A percentile compares a stretch with the other conserved stretches of the same genome.
Evolutionary conservation across 2,888 invertebrate genomes (phyloP).

Genomic region (Oxytorus armatus): DNA sequence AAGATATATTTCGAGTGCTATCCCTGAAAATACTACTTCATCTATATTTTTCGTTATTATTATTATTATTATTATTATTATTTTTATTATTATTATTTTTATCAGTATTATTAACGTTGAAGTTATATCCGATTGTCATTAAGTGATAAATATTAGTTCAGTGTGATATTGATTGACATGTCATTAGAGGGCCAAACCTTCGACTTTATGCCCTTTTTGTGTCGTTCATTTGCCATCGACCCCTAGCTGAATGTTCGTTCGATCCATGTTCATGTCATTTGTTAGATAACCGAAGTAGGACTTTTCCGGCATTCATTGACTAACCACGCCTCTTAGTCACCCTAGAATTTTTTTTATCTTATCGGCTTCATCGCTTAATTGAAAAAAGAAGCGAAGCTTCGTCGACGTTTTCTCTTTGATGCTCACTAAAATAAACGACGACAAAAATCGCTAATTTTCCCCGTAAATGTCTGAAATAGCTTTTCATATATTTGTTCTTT

Average conservation of each 20-base stretch:
- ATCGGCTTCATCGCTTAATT: neutral
- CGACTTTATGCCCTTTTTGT: neutral
- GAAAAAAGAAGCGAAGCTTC: neutral
- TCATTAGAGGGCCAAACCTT: slow-evolving; percentile 33
- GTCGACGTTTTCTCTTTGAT: neutral
- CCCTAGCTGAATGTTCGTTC: neutral
- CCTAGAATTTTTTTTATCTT: neutral
- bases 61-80: slow-evolving; percentile 17
- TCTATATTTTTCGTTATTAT: neutral
- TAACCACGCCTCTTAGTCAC: neutral
- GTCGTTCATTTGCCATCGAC: slow-evolving; percentile 3
- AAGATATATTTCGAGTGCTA: slow-evolving; percentile 13
- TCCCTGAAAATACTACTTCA: neutral
- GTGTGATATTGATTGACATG: slow-evolving; percentile 29
- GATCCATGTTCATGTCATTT: slow-evolving; percentile 20
- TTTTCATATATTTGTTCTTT: too few species aligned
- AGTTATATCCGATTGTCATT: neutral
- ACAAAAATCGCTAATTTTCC: too few species aligned
- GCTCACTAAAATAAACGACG: neutral
- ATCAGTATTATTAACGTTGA: neutral
- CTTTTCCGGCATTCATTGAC: slow-evolving; percentile 21
- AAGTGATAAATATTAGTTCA: neutral
- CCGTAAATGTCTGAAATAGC: too few species aligned
- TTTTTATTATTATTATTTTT: slow-evolving; percentile 3
- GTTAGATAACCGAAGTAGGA: neutral